phyloP scores from a whole-genome alignment of 2,113 vertebrate genomes.

The Asarcornis scutulata region DNA sequence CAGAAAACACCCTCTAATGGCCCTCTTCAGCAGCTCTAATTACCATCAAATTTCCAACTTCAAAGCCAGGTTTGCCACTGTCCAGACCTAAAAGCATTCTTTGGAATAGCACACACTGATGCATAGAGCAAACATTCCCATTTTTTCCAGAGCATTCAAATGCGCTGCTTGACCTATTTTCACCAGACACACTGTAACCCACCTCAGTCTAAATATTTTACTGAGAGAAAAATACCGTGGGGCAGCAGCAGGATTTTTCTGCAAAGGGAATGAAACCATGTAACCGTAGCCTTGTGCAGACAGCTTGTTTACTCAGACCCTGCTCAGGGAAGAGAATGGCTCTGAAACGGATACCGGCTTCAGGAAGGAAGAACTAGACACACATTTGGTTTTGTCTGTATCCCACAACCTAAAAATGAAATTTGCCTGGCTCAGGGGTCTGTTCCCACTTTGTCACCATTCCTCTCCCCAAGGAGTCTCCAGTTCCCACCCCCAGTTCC shows the following conservation, averaged over 20 bases:
- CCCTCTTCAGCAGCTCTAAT: not conserved
- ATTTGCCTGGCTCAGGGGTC: not conserved
- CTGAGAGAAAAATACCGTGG: not conserved
- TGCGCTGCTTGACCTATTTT: conserved; percentile 11
- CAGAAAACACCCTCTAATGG: not conserved
- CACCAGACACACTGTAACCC: not conserved
- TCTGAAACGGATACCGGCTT: not conserved
- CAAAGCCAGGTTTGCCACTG: not conserved
- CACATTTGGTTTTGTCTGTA: not conserved
- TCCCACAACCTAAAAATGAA: not conserved
- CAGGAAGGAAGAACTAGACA: not conserved
- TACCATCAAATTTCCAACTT: not conserved
- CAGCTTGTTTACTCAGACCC: not conserved
- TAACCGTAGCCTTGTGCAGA: rapidly evolving
- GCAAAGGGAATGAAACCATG: not conserved
- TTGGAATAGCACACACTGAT: not conserved
- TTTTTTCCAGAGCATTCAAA: not conserved
- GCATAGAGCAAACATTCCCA: not conserved
- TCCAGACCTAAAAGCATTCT: not conserved
- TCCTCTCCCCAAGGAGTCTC: not conserved
- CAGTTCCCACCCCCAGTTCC: not conserved
- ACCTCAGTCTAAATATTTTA: not conserved
- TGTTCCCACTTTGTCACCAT: not conserved
- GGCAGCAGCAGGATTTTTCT: not conserved
- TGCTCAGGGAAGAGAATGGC: not conserved